Evolutionary conservation across 2,888 invertebrate genomes (phyloP), one percentile per base, ranked within the genome.

Genomic region (Netelia virgata): DNA sequence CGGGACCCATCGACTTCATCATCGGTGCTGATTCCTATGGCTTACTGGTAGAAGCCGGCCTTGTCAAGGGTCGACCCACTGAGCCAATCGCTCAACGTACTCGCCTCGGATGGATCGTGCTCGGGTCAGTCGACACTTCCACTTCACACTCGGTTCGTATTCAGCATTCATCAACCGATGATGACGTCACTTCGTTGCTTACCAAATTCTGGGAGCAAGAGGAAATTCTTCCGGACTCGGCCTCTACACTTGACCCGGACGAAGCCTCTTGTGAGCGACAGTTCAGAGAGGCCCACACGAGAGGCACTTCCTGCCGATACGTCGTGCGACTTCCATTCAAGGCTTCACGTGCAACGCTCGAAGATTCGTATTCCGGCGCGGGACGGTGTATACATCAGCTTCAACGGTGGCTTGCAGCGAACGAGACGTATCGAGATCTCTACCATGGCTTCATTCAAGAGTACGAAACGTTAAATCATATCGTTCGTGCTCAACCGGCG

Each of bases 191-290:
- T 8, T 23, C 57, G 1, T 20, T 68, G 3, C 76, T 76, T 3
- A n/a, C 57, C 3, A 41, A 41, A 14, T 68, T 76, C n/a, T 76
- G 66, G 66, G 57, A 55, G 20, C 66, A 76, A 10, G 76, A 76
- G 57, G 68, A 76, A 18, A 23, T 66, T 16, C 68, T 47, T 5
- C 43, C 68, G 43, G 59, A 57, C 6, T 18, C 76, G 14, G 66
- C 9, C 57, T 10, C 68, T 76, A 47, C 68, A 68, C 57, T 47
- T 23, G 28, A 43, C 11, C 76, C 59, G 3, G 66, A 68, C 2
- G 66, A 68, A 1, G 11, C 59, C 16, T 20, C 68, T 14, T 76
- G 76, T 3, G 66, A 76, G 8, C 55, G 20, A 10, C 64, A 76
- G 16, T 76, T 76, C n/a, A 8, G n/a, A 14, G n/a, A n/a, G n/a